Percentiles rank a stretch among this genome's conserved stretches.
Conservation (phyloP, 2,797 vertebrate species). For the Semaprochilodus insignis region DNA sequence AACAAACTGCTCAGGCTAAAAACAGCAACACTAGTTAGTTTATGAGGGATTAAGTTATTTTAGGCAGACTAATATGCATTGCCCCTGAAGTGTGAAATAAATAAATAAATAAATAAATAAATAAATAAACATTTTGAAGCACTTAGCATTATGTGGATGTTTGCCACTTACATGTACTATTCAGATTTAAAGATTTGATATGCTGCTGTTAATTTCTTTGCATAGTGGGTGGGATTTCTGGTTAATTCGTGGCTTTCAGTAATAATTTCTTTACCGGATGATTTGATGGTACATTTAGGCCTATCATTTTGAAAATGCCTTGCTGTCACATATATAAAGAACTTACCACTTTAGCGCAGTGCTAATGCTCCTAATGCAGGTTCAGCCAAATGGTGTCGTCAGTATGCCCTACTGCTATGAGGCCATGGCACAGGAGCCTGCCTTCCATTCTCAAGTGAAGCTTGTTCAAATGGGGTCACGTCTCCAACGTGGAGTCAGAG, state of each 20-base stretch:
- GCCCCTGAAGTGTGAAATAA: background rate
- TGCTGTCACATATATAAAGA: background rate
- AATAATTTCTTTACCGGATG: background rate
- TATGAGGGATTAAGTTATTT: background rate
- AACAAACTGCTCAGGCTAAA: background rate
- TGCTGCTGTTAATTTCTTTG: background rate
- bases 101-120: background rate
- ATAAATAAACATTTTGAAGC: background rate
- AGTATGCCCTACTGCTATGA: background rate
- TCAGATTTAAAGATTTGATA: background rate
- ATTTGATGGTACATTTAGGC: background rate
- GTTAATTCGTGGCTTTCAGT: background rate
- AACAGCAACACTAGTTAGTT: background rate
- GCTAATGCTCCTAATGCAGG: too few species aligned
- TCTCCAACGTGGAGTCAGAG: constrained; percentile 33
- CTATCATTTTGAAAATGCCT: background rate
- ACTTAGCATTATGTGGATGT: background rate
- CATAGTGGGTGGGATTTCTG: too few species aligned
- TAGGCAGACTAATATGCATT: background rate
- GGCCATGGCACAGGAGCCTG: constrained; percentile 32
- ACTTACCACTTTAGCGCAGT: background rate
- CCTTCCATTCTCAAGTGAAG: constrained; percentile 56
- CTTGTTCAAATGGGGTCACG: constrained; percentile 45
- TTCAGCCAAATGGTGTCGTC: background rate
- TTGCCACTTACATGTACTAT: background rate